phyloP scores from a whole-genome alignment of 1,140 invertebrate species.

The Aplysia californica region DNA sequence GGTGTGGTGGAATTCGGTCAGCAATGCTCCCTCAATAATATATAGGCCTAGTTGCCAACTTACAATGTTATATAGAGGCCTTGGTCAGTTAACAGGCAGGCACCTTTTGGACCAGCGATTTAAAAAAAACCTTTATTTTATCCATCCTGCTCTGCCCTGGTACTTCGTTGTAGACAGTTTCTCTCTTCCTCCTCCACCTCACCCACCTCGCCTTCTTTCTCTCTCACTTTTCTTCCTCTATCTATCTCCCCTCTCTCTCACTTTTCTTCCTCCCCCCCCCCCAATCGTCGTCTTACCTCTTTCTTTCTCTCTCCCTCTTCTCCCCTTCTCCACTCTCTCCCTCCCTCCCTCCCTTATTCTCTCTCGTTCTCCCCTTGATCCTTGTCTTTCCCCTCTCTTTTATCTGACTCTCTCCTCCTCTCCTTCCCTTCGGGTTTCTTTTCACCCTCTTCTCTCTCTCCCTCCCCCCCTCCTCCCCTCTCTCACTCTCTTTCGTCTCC shows the following conservation, averaged over 20 bases:
- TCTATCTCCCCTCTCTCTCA: background rate
- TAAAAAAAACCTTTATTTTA: background rate
- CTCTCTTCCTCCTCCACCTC: background rate
- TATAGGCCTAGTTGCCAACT: no score
- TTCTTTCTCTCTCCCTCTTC: constrained; percentile 9
- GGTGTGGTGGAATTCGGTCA: no score
- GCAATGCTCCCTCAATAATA: no score
- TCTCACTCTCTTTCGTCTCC: constrained; percentile 6
- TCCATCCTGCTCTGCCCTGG: background rate
- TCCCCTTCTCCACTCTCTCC: constrained; percentile 3
- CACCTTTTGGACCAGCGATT: no score
- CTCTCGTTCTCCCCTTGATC: background rate
- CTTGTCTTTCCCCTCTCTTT: constrained; percentile 14
- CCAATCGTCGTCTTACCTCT: background rate
- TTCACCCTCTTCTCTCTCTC: background rate
- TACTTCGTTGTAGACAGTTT: background rate
- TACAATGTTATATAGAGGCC: no score
- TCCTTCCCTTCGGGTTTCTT: no score
- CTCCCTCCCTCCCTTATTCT: background rate
- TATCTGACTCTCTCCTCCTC: no score
- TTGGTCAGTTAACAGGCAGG: no score
- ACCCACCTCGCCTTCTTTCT: background rate
- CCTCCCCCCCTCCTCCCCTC: background rate
- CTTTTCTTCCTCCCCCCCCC: background rate
- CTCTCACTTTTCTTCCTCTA: background rate